Conservation (phyloP, 1,140 invertebrate species). For the Paracyclopina nana region DNA sequence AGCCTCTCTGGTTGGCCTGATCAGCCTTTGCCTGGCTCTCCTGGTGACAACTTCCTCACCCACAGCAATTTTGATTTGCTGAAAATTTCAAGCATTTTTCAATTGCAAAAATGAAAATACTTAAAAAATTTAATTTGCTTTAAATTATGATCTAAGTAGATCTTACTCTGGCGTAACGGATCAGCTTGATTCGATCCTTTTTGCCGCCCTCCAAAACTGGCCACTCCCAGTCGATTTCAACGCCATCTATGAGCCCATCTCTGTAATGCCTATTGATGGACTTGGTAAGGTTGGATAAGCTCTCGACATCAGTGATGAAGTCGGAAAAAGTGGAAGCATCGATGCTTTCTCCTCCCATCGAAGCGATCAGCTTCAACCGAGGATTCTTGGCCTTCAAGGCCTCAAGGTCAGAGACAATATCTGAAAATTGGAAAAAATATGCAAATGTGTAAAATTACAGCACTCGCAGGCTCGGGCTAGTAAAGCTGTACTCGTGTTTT, state of each 20-base stretch:
- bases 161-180: constrained; percentile 20
- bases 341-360: constrained; percentile 17
- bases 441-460: too few species aligned
- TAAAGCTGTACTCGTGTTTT: too few species aligned
- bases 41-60: neutral
- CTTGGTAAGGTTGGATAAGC: constrained; percentile 18
- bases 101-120: too few species aligned
- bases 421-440: too few species aligned
- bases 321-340: constrained; percentile 17
- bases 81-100: too few species aligned
- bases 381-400: constrained; percentile 19
- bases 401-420: constrained; percentile 7
- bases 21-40: neutral
- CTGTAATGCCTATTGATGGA: constrained; percentile 16
- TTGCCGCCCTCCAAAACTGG: constrained; percentile 16
- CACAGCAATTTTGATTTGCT: constrained; percentile 3
- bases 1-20: neutral
- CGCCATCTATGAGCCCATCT: constrained; percentile 18
- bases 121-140: too few species aligned
- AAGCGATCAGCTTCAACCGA: constrained; percentile 15
- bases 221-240: constrained; percentile 21
- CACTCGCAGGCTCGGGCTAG: too few species aligned
- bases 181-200: constrained; percentile 19
- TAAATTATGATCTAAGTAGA: too few species aligned
- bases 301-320: constrained; percentile 17